Evolutionary conservation across 2,888 invertebrate species (phyloP).

Genomic region (Hirtodrosophila cameraria): DNA sequence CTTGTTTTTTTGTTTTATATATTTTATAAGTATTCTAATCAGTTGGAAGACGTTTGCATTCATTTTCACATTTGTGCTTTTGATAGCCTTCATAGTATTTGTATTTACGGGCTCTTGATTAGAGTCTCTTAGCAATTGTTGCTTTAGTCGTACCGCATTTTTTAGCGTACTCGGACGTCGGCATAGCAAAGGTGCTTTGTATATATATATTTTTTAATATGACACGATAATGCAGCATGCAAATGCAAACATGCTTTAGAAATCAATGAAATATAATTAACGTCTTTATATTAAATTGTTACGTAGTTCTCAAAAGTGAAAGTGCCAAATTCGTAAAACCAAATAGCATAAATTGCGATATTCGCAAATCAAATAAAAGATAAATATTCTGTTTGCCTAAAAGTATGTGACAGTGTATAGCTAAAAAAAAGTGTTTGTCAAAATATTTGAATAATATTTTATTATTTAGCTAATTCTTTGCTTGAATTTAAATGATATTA

Average conservation of each 20-base stretch:
- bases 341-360: not conserved
- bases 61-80: conserved; percentile 49
- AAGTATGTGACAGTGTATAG: conserved; percentile 52
- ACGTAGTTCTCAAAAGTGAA: not conserved
- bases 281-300: not conserved
- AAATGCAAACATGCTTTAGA: not conserved
- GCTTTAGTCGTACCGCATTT: conserved; percentile 57
- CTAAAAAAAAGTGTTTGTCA: no score
- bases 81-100: conserved; percentile 72
- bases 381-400: conserved; percentile 30
- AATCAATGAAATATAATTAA: not conserved
- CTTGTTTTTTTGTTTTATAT: not conserved
- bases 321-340: conserved; percentile 1
- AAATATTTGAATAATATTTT: no score
- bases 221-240: not conserved
- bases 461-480: no score
- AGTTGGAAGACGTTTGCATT: conserved; percentile 48
- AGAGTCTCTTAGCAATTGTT: conserved; percentile 39
- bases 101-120: conserved; percentile 57
- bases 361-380: not conserved
- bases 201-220: not conserved
- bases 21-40: conserved; percentile 68
- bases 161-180: conserved; percentile 53
- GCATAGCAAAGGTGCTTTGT: conserved; percentile 8
- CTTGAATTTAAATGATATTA: not conserved